Evolutionary conservation across 2,888 invertebrate species (phyloP).

Genomic region (Gryllus longicercus): DNA sequence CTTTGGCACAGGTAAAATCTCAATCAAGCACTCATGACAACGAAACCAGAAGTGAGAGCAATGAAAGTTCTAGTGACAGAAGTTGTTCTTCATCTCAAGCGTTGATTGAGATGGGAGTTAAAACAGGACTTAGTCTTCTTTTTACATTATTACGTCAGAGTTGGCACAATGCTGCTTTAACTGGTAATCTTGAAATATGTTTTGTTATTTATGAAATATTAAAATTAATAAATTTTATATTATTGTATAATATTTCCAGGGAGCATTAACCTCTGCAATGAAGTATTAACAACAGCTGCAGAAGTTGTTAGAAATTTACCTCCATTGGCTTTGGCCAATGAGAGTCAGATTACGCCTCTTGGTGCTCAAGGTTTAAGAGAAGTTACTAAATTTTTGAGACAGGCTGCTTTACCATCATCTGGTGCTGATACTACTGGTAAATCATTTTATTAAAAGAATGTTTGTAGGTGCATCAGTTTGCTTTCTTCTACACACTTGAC

Average conservation of each 20-base stretch:
- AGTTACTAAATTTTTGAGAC: slow-evolving; percentile 54
- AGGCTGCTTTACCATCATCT: slow-evolving; percentile 51
- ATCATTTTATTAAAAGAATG: not conserved
- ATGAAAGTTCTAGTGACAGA: slow-evolving; percentile 28
- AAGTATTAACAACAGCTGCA: slow-evolving; percentile 57
- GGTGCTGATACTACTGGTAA: slow-evolving; percentile 51
- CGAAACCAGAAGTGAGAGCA: not conserved
- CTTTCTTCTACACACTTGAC: too few species aligned
- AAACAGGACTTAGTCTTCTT: slow-evolving; percentile 57
- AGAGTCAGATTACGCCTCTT: slow-evolving; percentile 54
- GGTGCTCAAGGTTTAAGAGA: slow-evolving; percentile 54
- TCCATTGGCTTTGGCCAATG: slow-evolving; percentile 58
- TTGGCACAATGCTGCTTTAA: slow-evolving; percentile 51
- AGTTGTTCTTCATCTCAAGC: slow-evolving; percentile 51
- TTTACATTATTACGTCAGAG: slow-evolving; percentile 59
- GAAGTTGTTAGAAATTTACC: slow-evolving; percentile 56
- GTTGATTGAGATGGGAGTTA: slow-evolving; percentile 59
- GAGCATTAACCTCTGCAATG: slow-evolving; percentile 54
- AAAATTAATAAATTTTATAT: slow-evolving; percentile 20
- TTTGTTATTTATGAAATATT: not conserved
- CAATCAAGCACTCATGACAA: not conserved
- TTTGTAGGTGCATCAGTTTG: too few species aligned
- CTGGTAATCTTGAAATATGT: slow-evolving; percentile 39
- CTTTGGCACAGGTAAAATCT: not conserved
- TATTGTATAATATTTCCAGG: slow-evolving; percentile 37